phyloP scores from a whole-genome alignment of 2,797 vertebrate genomes.

The Sebastes vulpes region DNA sequence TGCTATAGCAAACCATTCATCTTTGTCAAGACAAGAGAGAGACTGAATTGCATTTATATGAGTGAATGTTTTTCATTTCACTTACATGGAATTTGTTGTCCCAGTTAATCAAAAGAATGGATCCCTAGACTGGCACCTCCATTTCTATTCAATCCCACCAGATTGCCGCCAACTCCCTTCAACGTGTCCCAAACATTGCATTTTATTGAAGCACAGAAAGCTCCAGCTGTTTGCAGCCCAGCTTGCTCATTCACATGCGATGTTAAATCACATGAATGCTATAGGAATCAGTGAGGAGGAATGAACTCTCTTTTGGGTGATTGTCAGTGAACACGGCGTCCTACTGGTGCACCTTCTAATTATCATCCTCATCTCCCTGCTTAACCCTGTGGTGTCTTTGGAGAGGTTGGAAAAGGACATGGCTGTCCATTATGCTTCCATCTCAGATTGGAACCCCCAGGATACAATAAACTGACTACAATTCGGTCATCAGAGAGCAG shows the following conservation, averaged over 20 bases:
- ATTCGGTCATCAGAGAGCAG: conserved; percentile 36
- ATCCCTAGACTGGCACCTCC: conserved; percentile 49
- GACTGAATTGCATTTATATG: conserved; percentile 57
- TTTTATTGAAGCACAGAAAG: conserved; percentile 41
- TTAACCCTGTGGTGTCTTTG: conserved; percentile 55
- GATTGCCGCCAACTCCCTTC: conserved; percentile 40
- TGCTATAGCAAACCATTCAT: conserved; percentile 57
- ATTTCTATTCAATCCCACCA: conserved; percentile 46
- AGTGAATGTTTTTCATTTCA: conserved; percentile 59
- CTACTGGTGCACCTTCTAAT: conserved; percentile 65
- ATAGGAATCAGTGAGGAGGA: conserved; percentile 51
- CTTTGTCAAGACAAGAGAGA: conserved; percentile 54
- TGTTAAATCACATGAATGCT: conserved; percentile 54
- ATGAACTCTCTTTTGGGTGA: conserved; percentile 51
- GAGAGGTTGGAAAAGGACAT: conserved; percentile 39
- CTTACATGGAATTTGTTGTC: conserved; percentile 56
- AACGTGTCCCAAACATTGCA: conserved; percentile 44
- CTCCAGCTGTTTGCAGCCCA: conserved; percentile 65
- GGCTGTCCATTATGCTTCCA: conserved; percentile 49
- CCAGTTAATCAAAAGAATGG: conserved; percentile 57
- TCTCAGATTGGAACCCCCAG: conserved; percentile 21
- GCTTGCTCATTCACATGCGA: conserved; percentile 60
- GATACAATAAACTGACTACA: conserved; percentile 39
- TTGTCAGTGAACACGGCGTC: conserved; percentile 52
- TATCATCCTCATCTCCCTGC: conserved; percentile 48